These are phyloP conservation scores for Strongylocentrotus purpuratus DNA, from an alignment of 35 echinoderm and acorn worm genomes.

Conservation along the genomic window DNA sequence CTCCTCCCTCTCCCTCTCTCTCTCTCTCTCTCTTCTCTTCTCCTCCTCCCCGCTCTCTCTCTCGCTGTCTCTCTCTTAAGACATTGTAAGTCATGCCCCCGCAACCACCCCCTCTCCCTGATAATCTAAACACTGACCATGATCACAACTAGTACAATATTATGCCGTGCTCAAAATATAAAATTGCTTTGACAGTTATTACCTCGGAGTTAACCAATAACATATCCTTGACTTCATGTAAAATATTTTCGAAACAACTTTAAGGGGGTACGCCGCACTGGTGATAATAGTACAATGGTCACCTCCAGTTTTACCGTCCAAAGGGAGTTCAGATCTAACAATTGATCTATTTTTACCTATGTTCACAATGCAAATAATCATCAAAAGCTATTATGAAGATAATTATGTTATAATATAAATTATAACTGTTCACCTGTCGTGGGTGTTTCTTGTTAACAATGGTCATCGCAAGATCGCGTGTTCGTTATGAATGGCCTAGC, in stretches of 20 bases:
- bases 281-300: too few species aligned
- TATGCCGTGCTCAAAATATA: neutral
- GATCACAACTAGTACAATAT: neutral
- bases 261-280: neutral
- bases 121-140: neutral
- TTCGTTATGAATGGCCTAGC: neutral
- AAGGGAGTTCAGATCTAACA: neutral
- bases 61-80: too few species aligned
- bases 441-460: neutral
- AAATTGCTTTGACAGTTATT: neutral
- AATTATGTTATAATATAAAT: neutral
- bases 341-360: neutral
- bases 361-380: too few species aligned
- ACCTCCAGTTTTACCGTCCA: neutral
- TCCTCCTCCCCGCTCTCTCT: too few species aligned
- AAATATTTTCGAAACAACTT: neutral
- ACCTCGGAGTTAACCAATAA: neutral
- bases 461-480: neutral
- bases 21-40: too few species aligned
- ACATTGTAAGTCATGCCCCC: too few species aligned
- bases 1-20: too few species aligned
- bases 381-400: neutral
- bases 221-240: neutral
- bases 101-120: neutral
- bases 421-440: neutral